Evolutionary conservation across 1,140 invertebrate species (phyloP).

Genomic region (Gryllus bimaculatus): DNA sequence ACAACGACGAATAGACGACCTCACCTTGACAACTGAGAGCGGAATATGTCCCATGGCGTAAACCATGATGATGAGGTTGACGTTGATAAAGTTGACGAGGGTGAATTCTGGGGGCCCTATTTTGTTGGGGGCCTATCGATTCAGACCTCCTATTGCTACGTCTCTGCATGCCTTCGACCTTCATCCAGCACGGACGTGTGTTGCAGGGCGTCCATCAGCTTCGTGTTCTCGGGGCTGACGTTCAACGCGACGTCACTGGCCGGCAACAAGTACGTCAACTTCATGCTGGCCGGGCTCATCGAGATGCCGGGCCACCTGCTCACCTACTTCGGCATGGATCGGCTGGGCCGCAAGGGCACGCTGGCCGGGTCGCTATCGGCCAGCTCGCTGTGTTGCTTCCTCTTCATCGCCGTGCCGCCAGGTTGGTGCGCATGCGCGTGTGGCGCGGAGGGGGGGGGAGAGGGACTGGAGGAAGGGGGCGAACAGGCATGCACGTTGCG

Average conservation of each 20-base stretch:
- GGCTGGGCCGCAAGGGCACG: neutral
- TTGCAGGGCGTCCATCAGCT: neutral
- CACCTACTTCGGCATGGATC: neutral
- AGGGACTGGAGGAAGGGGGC: too few relatives aligned
- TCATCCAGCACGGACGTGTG: neutral
- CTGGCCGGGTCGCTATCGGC: neutral
- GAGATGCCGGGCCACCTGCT: neutral
- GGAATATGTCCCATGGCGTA: too few relatives aligned
- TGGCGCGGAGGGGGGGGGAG: too few relatives aligned
- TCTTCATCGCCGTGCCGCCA: neutral
- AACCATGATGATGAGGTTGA: too few relatives aligned
- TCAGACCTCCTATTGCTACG: too few relatives aligned
- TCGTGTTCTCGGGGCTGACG: neutral
- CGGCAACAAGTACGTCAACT: neutral
- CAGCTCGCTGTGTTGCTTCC: neutral
- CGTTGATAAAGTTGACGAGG: too few relatives aligned
- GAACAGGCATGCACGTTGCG: too few relatives aligned
- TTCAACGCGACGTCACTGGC: neutral
- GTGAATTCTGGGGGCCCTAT: too few relatives aligned
- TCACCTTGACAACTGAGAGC: too few relatives aligned
- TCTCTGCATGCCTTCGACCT: too few relatives aligned
- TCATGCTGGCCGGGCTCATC: neutral
- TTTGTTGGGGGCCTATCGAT: too few relatives aligned
- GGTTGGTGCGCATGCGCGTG: neutral
- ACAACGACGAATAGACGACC: too few relatives aligned